Base-by-base conservation (phyloP, 2,113 vertebrate species). In the Podarcis muralis region DNA sequence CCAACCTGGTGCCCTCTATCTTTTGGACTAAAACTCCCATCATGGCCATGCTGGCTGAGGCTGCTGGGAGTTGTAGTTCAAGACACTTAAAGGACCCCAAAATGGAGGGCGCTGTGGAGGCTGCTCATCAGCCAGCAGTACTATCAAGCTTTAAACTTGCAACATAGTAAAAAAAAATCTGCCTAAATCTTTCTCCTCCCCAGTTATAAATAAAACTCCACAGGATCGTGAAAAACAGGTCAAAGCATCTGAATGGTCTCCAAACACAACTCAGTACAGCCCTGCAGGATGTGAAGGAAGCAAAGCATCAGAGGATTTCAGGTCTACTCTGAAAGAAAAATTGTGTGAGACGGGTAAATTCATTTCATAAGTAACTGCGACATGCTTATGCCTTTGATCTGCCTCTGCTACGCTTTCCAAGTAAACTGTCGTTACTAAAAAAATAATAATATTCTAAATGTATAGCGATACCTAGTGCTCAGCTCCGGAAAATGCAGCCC, bases 261-360 rank as follows among this genome's bases (percentile, higher is more conserved):
- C 66, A 43, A 30, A 43, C 5, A 0, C 8, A 23, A 6, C n/a
- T 62, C 6, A 65, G 23, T 27, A 18, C 25, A 37, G 25, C 22
- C 37, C 66, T 4, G 43, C 12, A 27, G 77, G 59, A n/a, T 32
- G 23, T 4, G 43, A 81, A n/a, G 20, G 12, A 25, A 57, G 8
- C 12, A 71, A 27, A 20, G 18, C 12, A 1, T 22, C 48, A 5
- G 57, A 83, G n/a, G 48, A 23, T 9, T 35, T 88, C 69, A 83
- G 15, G 57, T 32, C 37, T 27, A 2, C 1, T 2, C 20, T 88
- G 59, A 82, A 30, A 25, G 2, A 76, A 65, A 4, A 75, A 9
- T 75, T 88, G 43, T 88, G 87, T 76, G 37, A 48, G 27, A 27
- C 18, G 25, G 80, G 87, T 83, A 66, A 87, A 65, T 9, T 43